Evolutionary conservation across 2,888 invertebrate genomes (phyloP).

Genomic region (Phaonia tiefii): DNA sequence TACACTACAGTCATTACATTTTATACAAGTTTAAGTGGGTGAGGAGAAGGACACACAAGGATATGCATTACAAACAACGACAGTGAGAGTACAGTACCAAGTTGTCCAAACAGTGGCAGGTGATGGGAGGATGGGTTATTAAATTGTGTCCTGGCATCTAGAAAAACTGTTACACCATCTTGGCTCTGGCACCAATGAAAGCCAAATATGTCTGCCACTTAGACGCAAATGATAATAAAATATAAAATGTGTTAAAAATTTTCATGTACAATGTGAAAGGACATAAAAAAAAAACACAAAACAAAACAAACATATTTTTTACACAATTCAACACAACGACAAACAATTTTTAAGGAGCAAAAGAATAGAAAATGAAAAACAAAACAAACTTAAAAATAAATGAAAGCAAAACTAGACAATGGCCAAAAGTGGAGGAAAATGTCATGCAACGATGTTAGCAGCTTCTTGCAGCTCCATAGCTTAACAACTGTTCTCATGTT

Average conservation of each 20-base stretch:
- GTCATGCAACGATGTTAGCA: neutral
- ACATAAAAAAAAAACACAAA: conserved; percentile 23
- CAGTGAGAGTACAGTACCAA: no score
- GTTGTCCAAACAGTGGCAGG: no score
- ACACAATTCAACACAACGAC: neutral
- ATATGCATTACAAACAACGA: no score
- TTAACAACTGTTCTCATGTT: no score
- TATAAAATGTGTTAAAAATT: conserved; percentile 57
- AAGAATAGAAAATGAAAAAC: neutral
- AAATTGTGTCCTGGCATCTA: neutral
- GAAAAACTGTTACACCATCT: conserved; percentile 17
- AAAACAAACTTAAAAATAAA: neutral
- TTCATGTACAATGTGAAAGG: conserved; percentile 29
- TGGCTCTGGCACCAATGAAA: conserved; percentile 29
- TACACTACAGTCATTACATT: neutral
- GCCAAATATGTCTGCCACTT: conserved; percentile 58
- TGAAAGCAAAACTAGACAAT: neutral
- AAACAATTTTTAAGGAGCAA: neutral
- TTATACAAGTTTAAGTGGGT: conserved; percentile 24
- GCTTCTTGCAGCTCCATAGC: no score
- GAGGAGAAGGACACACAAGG: neutral
- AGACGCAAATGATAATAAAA: conserved; percentile 51
- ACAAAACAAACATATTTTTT: no score
- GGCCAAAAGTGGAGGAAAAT: neutral
- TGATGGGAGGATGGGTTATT: no score